These are phyloP conservation scores for Lepidurus apus DNA, from an alignment of 1,140 invertebrate species.

Conservation along the genomic window DNA sequence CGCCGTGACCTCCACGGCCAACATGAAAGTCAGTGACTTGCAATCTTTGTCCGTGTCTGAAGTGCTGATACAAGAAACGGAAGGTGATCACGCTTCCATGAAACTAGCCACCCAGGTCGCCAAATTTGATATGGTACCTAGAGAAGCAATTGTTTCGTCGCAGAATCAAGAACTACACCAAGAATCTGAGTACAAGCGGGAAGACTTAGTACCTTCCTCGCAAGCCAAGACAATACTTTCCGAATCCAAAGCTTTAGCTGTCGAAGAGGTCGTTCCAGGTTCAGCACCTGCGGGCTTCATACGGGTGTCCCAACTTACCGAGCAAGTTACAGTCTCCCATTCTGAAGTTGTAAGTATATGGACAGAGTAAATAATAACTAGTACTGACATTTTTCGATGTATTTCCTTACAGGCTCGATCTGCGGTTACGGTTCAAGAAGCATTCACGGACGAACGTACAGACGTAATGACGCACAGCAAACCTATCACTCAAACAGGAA, in stretches of 20 bases:
- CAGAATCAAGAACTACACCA: conserved; percentile 28
- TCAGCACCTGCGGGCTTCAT: conserved; percentile 3
- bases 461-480: not conserved
- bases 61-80: conserved; percentile 16
- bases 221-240: conserved; percentile 23
- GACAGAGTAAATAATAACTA: not conserved
- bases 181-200: conserved; percentile 17
- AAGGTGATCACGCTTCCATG: not conserved
- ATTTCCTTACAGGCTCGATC: not conserved
- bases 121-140: conserved; percentile 22
- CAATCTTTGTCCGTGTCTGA: conserved; percentile 26
- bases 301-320: not conserved
- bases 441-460: not conserved
- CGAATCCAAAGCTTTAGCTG: conserved; percentile 15
- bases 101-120: not conserved
- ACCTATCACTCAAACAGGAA: not conserved
- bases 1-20: conserved; percentile 22
- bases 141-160: conserved; percentile 23
- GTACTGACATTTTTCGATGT: not conserved
- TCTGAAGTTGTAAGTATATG: conserved; percentile 22
- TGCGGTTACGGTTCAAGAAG: not conserved
- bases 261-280: conserved; percentile 16
- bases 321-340: not conserved
- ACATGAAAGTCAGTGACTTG: conserved; percentile 12
- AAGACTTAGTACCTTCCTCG: not conserved